phyloP scores from a whole-genome alignment of 2,113 vertebrate species.

The Candoia aspera region DNA sequence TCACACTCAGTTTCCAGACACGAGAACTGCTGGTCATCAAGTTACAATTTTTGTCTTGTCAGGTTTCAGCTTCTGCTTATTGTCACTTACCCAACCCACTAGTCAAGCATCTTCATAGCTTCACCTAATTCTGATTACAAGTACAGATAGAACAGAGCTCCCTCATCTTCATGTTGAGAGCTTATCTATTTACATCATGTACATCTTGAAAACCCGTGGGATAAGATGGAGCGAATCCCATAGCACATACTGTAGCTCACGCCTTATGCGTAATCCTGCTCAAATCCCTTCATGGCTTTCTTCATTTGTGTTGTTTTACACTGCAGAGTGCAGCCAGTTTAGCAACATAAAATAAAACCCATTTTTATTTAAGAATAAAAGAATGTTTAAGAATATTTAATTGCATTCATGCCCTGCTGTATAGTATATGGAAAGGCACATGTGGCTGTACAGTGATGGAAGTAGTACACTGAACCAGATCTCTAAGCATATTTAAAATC shows the following conservation, averaged over 20 bases:
- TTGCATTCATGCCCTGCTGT: not conserved
- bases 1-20: not conserved
- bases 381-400: not conserved
- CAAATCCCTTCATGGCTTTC: not conserved
- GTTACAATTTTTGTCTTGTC: too few relatives aligned
- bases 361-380: not conserved
- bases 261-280: not conserved
- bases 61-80: not conserved
- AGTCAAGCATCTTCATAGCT: not conserved
- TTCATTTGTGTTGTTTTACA: not conserved
- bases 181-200: not conserved
- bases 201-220: not conserved
- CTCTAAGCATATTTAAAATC: not conserved
- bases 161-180: not conserved
- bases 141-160: not conserved
- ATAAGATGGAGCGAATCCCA: not conserved
- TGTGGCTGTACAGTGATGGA: not conserved
- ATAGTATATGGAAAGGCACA: not conserved
- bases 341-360: not conserved
- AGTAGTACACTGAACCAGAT: not conserved
- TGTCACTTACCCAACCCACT: not conserved
- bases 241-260: not conserved
- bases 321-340: not conserved
- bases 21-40: not conserved
- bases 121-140: not conserved